These are phyloP conservation scores for Acronicta psi DNA, from an alignment of 2,888 invertebrate species.

Conservation along the genomic window DNA sequence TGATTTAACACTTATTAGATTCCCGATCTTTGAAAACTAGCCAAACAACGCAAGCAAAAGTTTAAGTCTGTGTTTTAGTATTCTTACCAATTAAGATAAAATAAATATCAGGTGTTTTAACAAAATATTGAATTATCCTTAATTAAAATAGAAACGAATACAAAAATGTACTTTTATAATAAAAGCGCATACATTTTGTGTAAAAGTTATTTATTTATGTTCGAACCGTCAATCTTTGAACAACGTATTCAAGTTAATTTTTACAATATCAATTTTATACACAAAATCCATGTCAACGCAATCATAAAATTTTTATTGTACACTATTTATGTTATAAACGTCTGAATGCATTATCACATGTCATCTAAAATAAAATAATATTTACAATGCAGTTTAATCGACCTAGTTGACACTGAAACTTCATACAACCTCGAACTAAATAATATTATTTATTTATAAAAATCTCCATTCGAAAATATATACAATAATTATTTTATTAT, in stretches of 20 bases:
- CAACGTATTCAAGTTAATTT: conserved; percentile 84
- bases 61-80: no score
- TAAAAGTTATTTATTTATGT: conserved; percentile 88
- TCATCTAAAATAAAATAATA: conserved; percentile 77
- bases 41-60: no score
- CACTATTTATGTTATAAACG: conserved; percentile 80
- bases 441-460: conserved; percentile 82
- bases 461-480: conserved; percentile 85
- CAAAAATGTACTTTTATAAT: conserved; percentile 16
- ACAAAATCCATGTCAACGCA: conserved; percentile 85
- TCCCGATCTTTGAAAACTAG: no score
- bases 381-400: conserved; percentile 78
- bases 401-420: conserved; percentile 77
- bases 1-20: no score
- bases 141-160: no score
- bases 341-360: conserved; percentile 85
- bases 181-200: conserved; percentile 64
- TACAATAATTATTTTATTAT: conserved; percentile 80
- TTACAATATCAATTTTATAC: conserved; percentile 87
- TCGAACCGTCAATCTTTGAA: conserved; percentile 86
- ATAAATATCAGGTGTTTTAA: no score
- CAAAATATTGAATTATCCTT: no score
- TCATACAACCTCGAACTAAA: conserved; percentile 78
- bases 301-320: conserved; percentile 86
- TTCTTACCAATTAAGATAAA: no score